A percentile compares a stretch with the other conserved stretches of the same genome.
Conservation (phyloP, 2,888 invertebrate species). For the Apodemia duryi region DNA sequence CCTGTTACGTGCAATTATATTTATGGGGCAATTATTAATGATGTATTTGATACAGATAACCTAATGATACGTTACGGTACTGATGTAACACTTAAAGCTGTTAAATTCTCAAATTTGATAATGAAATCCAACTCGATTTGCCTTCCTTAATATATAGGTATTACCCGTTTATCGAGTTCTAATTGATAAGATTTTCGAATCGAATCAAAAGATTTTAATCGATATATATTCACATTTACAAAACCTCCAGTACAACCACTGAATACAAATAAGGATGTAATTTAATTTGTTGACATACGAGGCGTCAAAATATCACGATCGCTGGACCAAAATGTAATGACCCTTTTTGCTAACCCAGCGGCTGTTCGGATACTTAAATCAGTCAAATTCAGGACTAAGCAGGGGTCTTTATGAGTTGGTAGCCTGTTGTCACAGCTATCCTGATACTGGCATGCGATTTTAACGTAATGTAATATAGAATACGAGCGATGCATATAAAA, state of each 20-base stretch:
- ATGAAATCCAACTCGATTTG: background rate
- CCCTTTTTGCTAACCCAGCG: slow-evolving; percentile 27
- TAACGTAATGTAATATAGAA: slow-evolving; percentile 66
- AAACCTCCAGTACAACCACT: slow-evolving; percentile 37
- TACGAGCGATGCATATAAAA: slow-evolving; percentile 66
- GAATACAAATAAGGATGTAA: slow-evolving; percentile 62
- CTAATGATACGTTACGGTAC: slow-evolving; percentile 9
- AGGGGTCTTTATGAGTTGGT: slow-evolving; percentile 42
- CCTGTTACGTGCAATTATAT: slow-evolving; percentile 15
- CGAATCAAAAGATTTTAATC: slow-evolving; percentile 12
- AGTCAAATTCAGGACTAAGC: slow-evolving; percentile 19
- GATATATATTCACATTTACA: slow-evolving; percentile 14
- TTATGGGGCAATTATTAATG: slow-evolving; percentile 18
- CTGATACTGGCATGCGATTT: slow-evolving; percentile 62
- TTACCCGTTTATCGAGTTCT: slow-evolving; percentile 12
- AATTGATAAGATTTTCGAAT: slow-evolving; percentile 13
- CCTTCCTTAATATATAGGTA: slow-evolving; percentile 2
- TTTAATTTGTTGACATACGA: slow-evolving; percentile 64
- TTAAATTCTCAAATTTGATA: background rate
- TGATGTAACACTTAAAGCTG: background rate
- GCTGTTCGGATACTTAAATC: slow-evolving; percentile 17
- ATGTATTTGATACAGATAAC: slow-evolving; percentile 14
- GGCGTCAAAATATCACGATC: slow-evolving; percentile 63
- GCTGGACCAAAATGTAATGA: slow-evolving; percentile 38
- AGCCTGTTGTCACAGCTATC: slow-evolving; percentile 51